phyloP scores from a whole-genome alignment of 2,113 vertebrate species.

The Cryptoleucopteryx plumbea region DNA sequence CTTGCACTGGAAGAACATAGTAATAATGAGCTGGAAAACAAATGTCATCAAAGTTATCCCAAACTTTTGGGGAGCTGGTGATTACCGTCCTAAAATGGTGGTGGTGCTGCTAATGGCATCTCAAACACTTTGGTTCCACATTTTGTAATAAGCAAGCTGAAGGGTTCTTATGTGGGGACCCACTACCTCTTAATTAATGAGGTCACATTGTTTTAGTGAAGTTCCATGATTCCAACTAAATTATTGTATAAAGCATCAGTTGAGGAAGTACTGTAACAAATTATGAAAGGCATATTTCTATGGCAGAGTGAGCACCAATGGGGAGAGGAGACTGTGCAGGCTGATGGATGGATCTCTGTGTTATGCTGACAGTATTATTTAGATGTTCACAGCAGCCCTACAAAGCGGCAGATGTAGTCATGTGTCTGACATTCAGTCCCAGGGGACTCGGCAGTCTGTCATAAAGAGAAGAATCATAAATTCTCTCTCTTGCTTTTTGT shows the following conservation, averaged over 20 bases:
- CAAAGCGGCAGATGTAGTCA: neutral
- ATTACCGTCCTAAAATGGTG: neutral
- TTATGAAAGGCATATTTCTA: neutral
- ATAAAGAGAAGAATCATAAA: neutral
- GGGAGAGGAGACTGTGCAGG: neutral
- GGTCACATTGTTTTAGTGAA: neutral
- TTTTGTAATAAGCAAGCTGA: neutral
- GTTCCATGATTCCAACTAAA: neutral
- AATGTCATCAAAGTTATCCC: neutral
- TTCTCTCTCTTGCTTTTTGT: neutral
- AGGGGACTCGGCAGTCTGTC: neutral
- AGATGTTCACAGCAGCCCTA: neutral
- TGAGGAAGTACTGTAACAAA: neutral
- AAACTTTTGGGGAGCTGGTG: neutral
- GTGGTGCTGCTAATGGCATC: neutral
- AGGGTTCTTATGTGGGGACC: fast-evolving
- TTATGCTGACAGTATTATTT: constrained; percentile 9
- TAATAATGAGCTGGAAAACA: neutral
- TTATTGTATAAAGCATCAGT: neutral
- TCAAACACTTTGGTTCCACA: neutral
- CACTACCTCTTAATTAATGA: neutral
- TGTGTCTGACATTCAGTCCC: neutral
- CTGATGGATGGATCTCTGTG: neutral
- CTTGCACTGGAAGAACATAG: neutral
- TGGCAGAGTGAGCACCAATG: constrained; percentile 28